Percentiles rank a stretch among this genome's conserved stretches.
These are phyloP conservation scores for Tiliacea aurago DNA, from an alignment of 2,888 invertebrate species.

Conservation along the genomic window DNA sequence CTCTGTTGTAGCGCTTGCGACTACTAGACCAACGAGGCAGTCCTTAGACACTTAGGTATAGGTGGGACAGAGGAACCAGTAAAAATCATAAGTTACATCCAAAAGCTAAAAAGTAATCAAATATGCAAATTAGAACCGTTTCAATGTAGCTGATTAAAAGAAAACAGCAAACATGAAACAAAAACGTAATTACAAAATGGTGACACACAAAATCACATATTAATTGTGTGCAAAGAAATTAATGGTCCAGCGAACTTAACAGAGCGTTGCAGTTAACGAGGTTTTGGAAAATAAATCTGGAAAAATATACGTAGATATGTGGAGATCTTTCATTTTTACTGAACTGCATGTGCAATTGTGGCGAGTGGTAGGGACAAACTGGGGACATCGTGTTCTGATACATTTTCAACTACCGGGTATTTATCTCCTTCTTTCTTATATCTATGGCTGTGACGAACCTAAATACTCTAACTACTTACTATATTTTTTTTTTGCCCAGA, in stretches of 20 bases:
- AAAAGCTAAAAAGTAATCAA: neutral
- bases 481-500: neutral
- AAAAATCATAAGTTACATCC: neutral
- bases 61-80: too few species aligned
- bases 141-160: slow-evolving; percentile 24
- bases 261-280: slow-evolving; percentile 15
- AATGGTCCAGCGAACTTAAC: slow-evolving; percentile 47
- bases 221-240: slow-evolving; percentile 58
- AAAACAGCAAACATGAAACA: slow-evolving; percentile 11
- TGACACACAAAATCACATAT: slow-evolving; percentile 57
- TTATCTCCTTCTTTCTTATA: too few species aligned
- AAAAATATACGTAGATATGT: neutral
- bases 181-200: slow-evolving; percentile 52
- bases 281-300: slow-evolving; percentile 19
- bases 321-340: neutral
- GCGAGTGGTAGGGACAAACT: too few species aligned
- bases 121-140: slow-evolving; percentile 39
- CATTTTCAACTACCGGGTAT: too few species aligned
- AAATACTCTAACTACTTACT: too few species aligned
- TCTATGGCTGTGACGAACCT: neutral
- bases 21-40: neutral
- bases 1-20: neutral
- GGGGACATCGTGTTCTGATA: too few species aligned
- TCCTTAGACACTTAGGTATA: neutral
- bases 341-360: neutral